Evolutionary conservation across 2,888 invertebrate species (phyloP).

Genomic region (Panzeria rudis): DNA sequence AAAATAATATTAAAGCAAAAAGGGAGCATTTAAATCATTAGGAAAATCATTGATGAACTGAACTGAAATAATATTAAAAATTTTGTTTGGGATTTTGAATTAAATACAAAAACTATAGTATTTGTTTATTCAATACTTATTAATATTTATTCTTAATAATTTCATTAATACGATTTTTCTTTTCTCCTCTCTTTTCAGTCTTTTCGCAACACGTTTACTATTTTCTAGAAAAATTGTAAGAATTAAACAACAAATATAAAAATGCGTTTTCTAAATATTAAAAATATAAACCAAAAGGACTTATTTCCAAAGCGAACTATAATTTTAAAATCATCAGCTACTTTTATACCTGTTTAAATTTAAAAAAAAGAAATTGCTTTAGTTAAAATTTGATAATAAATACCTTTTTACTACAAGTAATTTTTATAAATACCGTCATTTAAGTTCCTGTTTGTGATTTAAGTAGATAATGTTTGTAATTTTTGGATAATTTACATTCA

Average conservation of each 20-base stretch:
- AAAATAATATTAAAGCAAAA: too few relatives aligned
- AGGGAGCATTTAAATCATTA: too few relatives aligned
- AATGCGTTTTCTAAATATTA: slow-evolving; percentile 39
- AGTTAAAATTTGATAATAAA: not conserved
- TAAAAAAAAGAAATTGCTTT: not conserved
- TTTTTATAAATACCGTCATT: slow-evolving; percentile 39
- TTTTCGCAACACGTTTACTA: not conserved
- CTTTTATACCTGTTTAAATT: not conserved
- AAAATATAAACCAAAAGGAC: slow-evolving; percentile 19
- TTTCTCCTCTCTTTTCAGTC: slow-evolving; percentile 42
- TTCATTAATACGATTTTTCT: not conserved
- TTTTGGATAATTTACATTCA: slow-evolving; percentile 32
- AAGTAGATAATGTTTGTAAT: slow-evolving; percentile 22
- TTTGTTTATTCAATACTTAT: too few relatives aligned
- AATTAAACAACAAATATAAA: slow-evolving; percentile 11
- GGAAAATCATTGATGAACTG: too few relatives aligned
- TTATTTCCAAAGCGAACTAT: slow-evolving; percentile 60
- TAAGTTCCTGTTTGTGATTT: slow-evolving; percentile 62
- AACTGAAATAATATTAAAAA: too few relatives aligned
- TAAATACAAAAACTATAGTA: too few relatives aligned
- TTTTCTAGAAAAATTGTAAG: not conserved
- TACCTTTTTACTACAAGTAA: slow-evolving; percentile 6
- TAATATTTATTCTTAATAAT: not conserved
- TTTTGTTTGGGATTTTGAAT: too few relatives aligned
- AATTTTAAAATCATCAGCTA: slow-evolving; percentile 5